These are phyloP conservation scores for Bothrops jararaca DNA, from an alignment of 2,113 vertebrate genomes.

Conservation along the genomic window DNA sequence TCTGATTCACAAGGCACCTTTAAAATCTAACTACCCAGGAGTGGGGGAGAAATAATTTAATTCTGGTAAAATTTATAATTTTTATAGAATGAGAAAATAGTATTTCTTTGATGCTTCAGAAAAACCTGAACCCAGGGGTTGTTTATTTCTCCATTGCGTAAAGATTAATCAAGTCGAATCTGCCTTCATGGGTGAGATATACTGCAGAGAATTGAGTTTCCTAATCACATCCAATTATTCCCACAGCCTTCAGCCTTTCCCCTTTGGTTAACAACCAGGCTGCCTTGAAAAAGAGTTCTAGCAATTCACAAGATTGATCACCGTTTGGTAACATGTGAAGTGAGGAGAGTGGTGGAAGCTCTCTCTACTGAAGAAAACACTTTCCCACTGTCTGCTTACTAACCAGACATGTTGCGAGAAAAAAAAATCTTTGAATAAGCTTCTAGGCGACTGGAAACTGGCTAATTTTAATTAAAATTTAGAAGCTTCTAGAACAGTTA, in stretches of 20 bases:
- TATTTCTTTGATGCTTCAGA: neutral
- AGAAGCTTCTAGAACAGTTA: neutral
- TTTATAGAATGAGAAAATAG: neutral
- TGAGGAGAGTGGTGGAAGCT: neutral
- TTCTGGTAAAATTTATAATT: neutral
- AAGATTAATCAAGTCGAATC: neutral
- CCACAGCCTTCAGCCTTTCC: neutral
- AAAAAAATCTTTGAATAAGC: slow-evolving; percentile 70
- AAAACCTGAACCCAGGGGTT: neutral
- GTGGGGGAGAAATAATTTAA: neutral
- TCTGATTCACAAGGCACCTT: neutral
- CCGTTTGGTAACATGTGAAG: neutral
- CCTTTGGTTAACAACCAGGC: neutral
- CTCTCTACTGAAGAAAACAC: slow-evolving; percentile 58
- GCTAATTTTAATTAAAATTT: neutral
- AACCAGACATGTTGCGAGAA: slow-evolving; percentile 68
- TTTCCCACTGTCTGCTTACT: slow-evolving; percentile 48
- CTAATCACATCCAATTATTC: neutral
- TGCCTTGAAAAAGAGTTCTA: neutral
- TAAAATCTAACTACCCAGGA: neutral
- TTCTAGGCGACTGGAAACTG: slow-evolving; percentile 51
- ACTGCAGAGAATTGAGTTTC: neutral
- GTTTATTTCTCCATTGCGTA: neutral
- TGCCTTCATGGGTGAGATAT: neutral
- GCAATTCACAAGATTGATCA: neutral